Evolutionary conservation across 35 echinoderm and acorn worm genomes (phyloP), one percentile per base, ranked within the genome.

Genomic region (Heliocidaris tuberculata): DNA sequence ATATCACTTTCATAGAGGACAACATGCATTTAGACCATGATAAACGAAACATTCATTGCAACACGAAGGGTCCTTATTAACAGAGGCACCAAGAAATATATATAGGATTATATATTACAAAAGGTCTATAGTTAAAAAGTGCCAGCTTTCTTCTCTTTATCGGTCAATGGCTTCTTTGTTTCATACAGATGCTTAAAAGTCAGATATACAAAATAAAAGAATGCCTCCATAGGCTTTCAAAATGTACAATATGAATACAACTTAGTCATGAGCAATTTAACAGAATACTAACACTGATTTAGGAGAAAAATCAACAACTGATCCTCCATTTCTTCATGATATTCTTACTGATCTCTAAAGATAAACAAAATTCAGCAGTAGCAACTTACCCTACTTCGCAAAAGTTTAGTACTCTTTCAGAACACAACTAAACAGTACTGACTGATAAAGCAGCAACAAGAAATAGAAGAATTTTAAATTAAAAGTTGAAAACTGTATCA

Each of bases 201-300:
- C 65, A 78, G 65, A 78, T 78, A 78, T 78, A 78, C 65, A 78
- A 78, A 78, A 78, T 78, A 78, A 78, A 78, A 78, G 65, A 2
- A 78, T 78, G 17, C 65, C 65, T 27, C 27, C 17, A 78, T 78
- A 27, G 65, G 65, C 65, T 78, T 78, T 78, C 65, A 78, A 78
- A 78, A 78, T 78, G 65, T 78, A 78, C 65, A 78, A 78, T 78
- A 78, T 78, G 65, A 78, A 78, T 78, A 78, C 65, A 78, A 78
- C 35, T 42, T 78, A 78, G 17, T 56, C 52, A 13, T 42, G 0
- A 9, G 15, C 52, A 78, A 78, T 78, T 78, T 78, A n/a, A 56
- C 52, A 56, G 65, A 19, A 78, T 0, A n/a, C n/a, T 78, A 27
- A 78, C 21, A 19, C 27, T 78, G 21, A 78, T 78, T 78, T 19